A percentile compares a stretch with the other conserved stretches of the same genome.
These are phyloP conservation scores for Seriola rivoliana DNA, from an alignment of 2,113 vertebrate genomes.

Conservation along the genomic window DNA sequence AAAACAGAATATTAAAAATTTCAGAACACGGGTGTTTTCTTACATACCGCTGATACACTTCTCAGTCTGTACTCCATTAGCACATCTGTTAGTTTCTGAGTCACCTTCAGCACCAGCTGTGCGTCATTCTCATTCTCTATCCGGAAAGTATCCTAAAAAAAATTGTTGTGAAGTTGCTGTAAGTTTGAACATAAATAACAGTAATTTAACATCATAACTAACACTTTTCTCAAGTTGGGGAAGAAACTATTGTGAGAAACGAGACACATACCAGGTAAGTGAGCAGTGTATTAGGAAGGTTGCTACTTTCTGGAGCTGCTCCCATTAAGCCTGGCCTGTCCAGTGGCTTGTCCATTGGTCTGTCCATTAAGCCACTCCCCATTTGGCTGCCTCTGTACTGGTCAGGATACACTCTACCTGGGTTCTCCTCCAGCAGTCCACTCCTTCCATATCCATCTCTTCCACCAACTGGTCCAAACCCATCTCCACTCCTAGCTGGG, in stretches of 20 bases:
- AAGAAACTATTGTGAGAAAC: background rate
- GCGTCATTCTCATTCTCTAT: constrained; percentile 86
- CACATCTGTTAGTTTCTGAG: constrained; percentile 86
- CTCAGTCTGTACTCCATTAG: constrained; percentile 87
- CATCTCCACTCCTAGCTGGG: constrained; percentile 36
- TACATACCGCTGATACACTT: constrained; percentile 78
- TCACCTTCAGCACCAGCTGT: constrained; percentile 86
- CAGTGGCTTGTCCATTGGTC: constrained; percentile 45
- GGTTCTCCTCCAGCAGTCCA: constrained; percentile 36
- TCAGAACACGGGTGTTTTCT: background rate
- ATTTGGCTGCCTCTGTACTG: constrained; percentile 53
- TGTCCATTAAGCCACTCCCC: constrained; percentile 48
- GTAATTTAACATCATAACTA: background rate
- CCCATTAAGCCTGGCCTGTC: constrained; percentile 64
- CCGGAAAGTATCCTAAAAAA: constrained; percentile 82
- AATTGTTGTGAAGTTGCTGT: background rate
- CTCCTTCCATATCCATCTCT: constrained; percentile 66
- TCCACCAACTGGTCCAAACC: constrained; percentile 59
- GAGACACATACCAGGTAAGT: constrained; percentile 77
- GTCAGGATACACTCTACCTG: constrained; percentile 59
- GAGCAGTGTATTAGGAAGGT: constrained; percentile 76
- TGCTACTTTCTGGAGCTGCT: constrained; percentile 55
- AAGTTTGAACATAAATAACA: background rate
- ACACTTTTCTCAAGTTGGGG: background rate
- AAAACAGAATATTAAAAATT: background rate